A percentile compares a stretch with the other conserved stretches of the same genome.
Evolutionary conservation across 2,113 vertebrate genomes (phyloP).

Genomic region (Chamaea fasciata): DNA sequence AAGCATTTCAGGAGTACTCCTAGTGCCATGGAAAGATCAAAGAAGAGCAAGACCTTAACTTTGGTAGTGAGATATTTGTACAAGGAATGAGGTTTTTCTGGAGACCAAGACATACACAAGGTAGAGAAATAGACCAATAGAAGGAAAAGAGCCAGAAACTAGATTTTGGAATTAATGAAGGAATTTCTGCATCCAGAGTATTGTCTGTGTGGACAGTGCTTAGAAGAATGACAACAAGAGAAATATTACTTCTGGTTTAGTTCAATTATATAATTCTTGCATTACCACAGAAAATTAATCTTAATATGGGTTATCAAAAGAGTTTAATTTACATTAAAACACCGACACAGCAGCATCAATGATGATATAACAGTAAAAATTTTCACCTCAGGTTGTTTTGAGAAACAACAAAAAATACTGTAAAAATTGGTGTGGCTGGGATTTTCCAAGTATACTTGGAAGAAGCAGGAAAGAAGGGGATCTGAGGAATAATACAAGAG

Average conservation of each 20-base stretch:
- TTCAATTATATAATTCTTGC: background rate
- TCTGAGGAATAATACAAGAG: background rate
- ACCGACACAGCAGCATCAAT: background rate
- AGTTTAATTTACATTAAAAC: background rate
- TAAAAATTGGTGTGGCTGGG: background rate
- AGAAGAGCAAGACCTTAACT: conserved; percentile 27
- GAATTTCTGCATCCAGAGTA: background rate
- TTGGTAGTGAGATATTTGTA: conserved; percentile 1
- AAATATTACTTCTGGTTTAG: background rate
- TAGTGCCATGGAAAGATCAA: conserved; percentile 34
- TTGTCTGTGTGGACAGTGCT: background rate
- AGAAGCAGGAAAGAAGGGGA: background rate
- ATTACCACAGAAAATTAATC: background rate
- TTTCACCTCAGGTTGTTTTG: background rate
- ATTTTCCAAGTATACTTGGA: background rate
- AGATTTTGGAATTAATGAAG: background rate
- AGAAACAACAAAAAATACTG: background rate
- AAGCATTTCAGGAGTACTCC: background rate
- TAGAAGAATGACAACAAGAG: background rate
- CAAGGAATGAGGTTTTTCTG: background rate
- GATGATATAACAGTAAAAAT: background rate
- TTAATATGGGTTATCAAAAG: background rate
- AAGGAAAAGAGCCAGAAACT: background rate
- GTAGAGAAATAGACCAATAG: background rate
- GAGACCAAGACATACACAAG: background rate